Base-by-base conservation (phyloP, 2,888 invertebrate genomes). In the Nephrotoma flavescens region DNA sequence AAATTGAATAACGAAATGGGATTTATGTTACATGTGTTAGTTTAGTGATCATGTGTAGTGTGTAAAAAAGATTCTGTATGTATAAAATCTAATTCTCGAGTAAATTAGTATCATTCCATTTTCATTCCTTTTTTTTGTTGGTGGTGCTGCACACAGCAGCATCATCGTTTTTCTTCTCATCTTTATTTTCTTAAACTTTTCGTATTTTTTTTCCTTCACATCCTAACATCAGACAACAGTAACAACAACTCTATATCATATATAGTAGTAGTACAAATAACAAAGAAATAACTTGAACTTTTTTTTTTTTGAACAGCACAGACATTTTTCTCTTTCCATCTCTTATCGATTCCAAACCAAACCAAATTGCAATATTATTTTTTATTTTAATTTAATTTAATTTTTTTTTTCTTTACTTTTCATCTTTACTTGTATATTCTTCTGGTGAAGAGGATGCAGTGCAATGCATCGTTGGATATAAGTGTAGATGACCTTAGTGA, bases 401-500 rank as follows among this genome's bases (percentile, higher is more conserved):
- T 71, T 71, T 71, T 71, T 31, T 31, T 3, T 31, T 31, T 19
- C 2, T 31, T 71, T 71, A 71, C 71, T 71, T 71, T 71, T 71
- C 71, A 84, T 84, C 41, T 84, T 42, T 41, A 19, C n/a, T 9
- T 41, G 41, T 83, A 83, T 83, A 84, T 84, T 84, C 84, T 84
- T 84, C 42, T 84, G 41, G 42, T 84, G 42, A 84, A 84, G 84
- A 84, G 84, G 84, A 84, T 84, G 84, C 84, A 84, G 84, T 84
- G 42, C 84, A 84, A 41, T 85, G 85, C 85, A 85, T 44, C 19
- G 85, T 44, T 44, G 42, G 31, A 19, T 85, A 19, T 85, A 31
- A 44, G 85, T 85, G 85, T 85, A 15, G 85, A 44, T 85, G 85
- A 85, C 85, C 85, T 85, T 85, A 85, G 85, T 85, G 44, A 85